phyloP scores from a whole-genome alignment of 2,888 invertebrate genomes.

The Nowickia ferox region DNA sequence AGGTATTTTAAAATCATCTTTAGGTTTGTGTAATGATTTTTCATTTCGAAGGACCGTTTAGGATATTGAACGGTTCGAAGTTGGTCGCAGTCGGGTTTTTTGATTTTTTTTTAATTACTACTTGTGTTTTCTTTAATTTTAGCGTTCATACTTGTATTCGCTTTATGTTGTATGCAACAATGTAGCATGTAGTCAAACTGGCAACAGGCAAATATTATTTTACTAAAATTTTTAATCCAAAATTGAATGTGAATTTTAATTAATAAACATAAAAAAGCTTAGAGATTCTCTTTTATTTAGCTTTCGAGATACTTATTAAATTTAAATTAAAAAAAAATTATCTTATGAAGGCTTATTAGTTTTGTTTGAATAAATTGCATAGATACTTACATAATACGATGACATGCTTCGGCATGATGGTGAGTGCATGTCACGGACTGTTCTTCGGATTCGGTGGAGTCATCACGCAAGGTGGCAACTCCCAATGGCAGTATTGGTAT shows the following conservation, averaged over 20 bases:
- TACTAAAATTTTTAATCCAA: not conserved
- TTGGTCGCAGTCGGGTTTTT: no score
- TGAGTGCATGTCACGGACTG: conserved; percentile 83
- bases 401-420: conserved; percentile 82
- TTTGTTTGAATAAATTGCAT: not conserved
- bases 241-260: not conserved
- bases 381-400: conserved; percentile 82
- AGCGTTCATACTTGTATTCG: conserved; percentile 1
- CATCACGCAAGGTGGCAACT: conserved; percentile 83
- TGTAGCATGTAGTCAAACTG: not conserved
- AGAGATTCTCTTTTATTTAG: not conserved
- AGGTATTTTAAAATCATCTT: no score
- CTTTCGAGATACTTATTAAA: not conserved
- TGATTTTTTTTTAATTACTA: no score
- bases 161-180: conserved; percentile 35
- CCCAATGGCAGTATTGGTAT: conserved; percentile 83
- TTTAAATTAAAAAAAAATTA: not conserved
- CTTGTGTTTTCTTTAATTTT: not conserved
- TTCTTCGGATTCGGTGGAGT: conserved; percentile 83
- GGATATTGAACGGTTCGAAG: no score
- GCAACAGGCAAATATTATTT: conserved; percentile 1
- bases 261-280: not conserved
- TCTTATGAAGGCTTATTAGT: not conserved
- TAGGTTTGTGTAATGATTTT: no score
- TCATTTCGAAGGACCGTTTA: no score